These are phyloP conservation scores for Drosophila buzzatii DNA, from an alignment of 2,888 invertebrate genomes.

Conservation along the genomic window DNA sequence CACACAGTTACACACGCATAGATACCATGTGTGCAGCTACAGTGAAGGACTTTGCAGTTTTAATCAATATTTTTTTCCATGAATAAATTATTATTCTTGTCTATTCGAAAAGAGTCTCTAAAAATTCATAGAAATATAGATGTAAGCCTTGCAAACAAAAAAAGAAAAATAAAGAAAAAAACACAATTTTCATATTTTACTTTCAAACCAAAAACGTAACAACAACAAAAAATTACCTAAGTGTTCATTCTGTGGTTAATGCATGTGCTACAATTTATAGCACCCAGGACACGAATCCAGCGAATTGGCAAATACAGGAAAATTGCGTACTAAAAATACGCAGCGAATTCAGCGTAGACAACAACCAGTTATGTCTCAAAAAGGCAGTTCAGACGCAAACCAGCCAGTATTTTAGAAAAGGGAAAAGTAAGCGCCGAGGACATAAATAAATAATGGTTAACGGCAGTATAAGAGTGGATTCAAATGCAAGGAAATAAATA, in stretches of 20 bases:
- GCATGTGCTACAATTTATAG: constrained; percentile 13
- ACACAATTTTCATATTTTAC: too few relatives aligned
- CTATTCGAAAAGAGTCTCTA: background rate
- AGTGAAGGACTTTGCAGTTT: background rate
- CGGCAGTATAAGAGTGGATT: constrained; percentile 1
- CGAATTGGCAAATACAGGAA: constrained; percentile 16
- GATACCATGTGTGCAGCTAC: background rate
- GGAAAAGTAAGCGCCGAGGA: too few relatives aligned
- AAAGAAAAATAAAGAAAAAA: too few relatives aligned
- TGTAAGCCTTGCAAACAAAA: background rate
- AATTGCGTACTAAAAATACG: constrained; percentile 7
- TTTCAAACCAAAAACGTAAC: background rate
- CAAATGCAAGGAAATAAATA: background rate
- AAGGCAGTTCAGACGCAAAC: background rate
- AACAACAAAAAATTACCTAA: background rate
- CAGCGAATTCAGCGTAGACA: background rate
- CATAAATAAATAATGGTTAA: too few relatives aligned
- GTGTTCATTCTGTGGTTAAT: background rate
- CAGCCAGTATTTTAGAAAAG: background rate
- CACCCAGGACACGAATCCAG: constrained; percentile 12
- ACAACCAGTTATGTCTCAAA: background rate
- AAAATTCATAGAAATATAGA: background rate
- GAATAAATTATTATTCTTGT: background rate
- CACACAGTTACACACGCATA: background rate
- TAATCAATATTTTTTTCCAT: background rate